These are phyloP conservation scores for Stenolophus ochropezus DNA, from an alignment of 2,888 invertebrate genomes.

Conservation along the genomic window DNA sequence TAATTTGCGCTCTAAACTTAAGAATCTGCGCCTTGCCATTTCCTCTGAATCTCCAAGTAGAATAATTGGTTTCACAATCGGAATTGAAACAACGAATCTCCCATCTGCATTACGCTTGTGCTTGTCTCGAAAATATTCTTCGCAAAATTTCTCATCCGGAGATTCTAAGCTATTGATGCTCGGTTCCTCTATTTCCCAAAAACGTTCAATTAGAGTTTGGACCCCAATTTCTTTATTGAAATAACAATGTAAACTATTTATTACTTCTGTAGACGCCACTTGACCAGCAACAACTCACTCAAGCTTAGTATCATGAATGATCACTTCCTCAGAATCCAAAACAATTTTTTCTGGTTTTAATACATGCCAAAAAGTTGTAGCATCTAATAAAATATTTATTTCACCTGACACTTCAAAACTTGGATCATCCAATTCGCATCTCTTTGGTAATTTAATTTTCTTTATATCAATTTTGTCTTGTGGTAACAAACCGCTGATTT, in stretches of 20 bases:
- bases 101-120: constrained; percentile 56
- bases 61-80: constrained; percentile 40
- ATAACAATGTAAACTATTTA: neutral
- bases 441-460: neutral
- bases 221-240: neutral
- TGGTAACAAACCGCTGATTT: neutral
- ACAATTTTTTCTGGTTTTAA: neutral
- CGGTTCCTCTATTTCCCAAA: constrained; percentile 63
- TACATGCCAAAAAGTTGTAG: neutral
- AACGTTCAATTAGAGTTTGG: constrained; percentile 47
- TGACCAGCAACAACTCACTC: neutral
- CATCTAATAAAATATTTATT: neutral
- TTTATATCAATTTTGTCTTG: neutral
- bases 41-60: constrained; percentile 53
- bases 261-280: neutral
- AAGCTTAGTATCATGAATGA: neutral
- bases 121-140: constrained; percentile 58
- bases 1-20: constrained; percentile 54
- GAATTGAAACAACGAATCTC: constrained; percentile 61
- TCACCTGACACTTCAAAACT: neutral
- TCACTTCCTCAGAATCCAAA: neutral
- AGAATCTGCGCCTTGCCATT: constrained; percentile 52
- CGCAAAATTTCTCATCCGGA: constrained; percentile 57
- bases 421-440: neutral
- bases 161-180: neutral